Conservation (phyloP, 2,888 invertebrate species). For the Nemotelus pantherinus region DNA sequence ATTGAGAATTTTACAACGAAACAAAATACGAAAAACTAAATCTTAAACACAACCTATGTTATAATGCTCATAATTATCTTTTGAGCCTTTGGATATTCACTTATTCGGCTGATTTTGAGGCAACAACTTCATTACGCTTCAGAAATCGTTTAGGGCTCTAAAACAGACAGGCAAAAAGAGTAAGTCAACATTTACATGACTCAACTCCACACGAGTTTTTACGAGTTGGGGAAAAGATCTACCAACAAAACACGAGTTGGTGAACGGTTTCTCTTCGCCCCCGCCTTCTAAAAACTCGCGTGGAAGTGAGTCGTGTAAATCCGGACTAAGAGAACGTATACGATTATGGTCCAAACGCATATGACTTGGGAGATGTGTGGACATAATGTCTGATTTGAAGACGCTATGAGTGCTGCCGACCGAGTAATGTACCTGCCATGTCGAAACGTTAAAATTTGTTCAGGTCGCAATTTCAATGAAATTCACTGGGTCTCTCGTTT, state of each 20-base stretch:
- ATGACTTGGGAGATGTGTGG: slow-evolving; percentile 21
- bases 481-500: not conserved
- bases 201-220: not conserved
- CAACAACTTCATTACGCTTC: slow-evolving; percentile 35
- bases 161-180: not conserved
- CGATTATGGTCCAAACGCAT: not conserved
- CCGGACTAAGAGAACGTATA: no score
- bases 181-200: not conserved
- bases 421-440: not conserved
- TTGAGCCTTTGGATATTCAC: not conserved
- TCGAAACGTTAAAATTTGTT: no score
- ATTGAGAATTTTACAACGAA: not conserved
- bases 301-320: no score
- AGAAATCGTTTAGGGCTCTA: not conserved
- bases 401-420: not conserved
- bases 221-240: not conserved
- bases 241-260: not conserved
- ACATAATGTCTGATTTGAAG: slow-evolving; percentile 32
- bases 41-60: no score
- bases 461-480: no score
- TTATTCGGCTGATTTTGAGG: slow-evolving; percentile 8
- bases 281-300: no score
- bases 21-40: no score
- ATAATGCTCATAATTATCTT: slow-evolving; percentile 17
- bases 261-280: no score